Evolutionary conservation across 2,888 invertebrate species (phyloP).

Genomic region (Tridacna crocea): DNA sequence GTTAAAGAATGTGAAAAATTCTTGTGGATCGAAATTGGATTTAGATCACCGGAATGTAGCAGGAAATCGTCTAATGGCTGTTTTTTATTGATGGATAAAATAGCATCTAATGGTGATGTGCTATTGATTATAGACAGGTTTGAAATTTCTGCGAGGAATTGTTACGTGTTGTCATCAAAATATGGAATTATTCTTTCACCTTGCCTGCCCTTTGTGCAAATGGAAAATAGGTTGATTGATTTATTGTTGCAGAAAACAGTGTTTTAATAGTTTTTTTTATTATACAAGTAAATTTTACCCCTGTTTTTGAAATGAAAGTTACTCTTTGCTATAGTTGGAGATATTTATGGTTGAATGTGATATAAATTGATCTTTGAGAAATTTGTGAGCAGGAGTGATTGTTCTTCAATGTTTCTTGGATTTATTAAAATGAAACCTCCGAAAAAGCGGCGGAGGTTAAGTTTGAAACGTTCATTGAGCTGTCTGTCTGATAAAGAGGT

Average conservation of each 20-base stretch:
- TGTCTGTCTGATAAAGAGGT: slow-evolving; percentile 63
- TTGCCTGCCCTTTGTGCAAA: not conserved
- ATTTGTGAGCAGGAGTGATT: too few species aligned
- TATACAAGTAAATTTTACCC: too few species aligned
- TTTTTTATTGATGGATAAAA: slow-evolving; percentile 21
- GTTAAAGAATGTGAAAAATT: too few species aligned
- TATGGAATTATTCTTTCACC: slow-evolving; percentile 13
- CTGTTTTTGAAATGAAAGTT: too few species aligned
- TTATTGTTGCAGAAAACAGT: too few species aligned
- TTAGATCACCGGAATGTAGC: not conserved
- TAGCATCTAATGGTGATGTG: slow-evolving; percentile 18
- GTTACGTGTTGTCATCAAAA: slow-evolving; percentile 9
- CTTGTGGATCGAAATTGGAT: too few species aligned
- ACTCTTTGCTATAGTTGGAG: too few species aligned
- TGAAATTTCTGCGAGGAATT: slow-evolving; percentile 8
- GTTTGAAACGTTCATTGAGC: slow-evolving; percentile 46
- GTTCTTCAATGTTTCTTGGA: slow-evolving; percentile 56
- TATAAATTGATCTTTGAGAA: too few species aligned
- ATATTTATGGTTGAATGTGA: too few species aligned
- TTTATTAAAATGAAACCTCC: slow-evolving; percentile 59
- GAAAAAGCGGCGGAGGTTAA: slow-evolving; percentile 55
- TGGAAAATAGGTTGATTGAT: too few species aligned
- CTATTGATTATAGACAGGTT: slow-evolving; percentile 14
- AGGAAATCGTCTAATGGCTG: slow-evolving; percentile 17
- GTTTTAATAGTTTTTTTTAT: too few species aligned